A percentile compares a stretch with the other conserved stretches of the same genome.
Evolutionary conservation across 2,888 invertebrate species (phyloP).

Genomic region (Drosophila suboccidentalis): DNA sequence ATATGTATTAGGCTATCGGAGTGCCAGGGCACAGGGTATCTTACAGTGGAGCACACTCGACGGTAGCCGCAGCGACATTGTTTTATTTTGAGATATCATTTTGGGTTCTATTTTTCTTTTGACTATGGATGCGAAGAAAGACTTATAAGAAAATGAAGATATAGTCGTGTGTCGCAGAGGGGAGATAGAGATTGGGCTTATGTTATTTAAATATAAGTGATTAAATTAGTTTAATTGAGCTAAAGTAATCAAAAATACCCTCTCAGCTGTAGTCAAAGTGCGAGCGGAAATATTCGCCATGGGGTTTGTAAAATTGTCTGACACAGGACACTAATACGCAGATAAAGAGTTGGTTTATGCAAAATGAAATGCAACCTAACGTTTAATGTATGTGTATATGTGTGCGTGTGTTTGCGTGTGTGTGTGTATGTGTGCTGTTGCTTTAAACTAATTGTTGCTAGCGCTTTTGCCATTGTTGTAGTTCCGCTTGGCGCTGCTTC

Average conservation of each 20-base stretch:
- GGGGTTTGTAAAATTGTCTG: slow-evolving; percentile 57
- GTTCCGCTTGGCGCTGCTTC: slow-evolving; percentile 37
- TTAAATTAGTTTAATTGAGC: slow-evolving; percentile 8
- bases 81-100: no score
- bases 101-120: no score
- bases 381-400: slow-evolving; percentile 1
- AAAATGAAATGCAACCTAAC: slow-evolving; percentile 38
- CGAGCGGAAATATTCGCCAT: slow-evolving; percentile 42
- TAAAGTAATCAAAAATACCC: slow-evolving; percentile 14
- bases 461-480: slow-evolving; percentile 58
- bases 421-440: slow-evolving; percentile 33
- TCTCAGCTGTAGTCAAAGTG: slow-evolving; percentile 18
- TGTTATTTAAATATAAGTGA: slow-evolving; percentile 9
- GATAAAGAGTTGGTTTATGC: slow-evolving; percentile 67
- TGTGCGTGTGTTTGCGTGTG: slow-evolving; percentile 12
- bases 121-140: no score
- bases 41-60: no score
- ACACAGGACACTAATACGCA: slow-evolving; percentile 43
- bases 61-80: no score
- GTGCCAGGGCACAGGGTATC: no score
- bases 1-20: no score
- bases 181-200: no score
- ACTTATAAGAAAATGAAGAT: no score
- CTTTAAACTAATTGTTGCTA: slow-evolving; percentile 73
- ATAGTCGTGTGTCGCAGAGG: no score